A percentile compares a stretch with the other conserved stretches of the same genome.
Conservation (phyloP, 1,140 invertebrate species). For the Chrysoperla carnea region DNA sequence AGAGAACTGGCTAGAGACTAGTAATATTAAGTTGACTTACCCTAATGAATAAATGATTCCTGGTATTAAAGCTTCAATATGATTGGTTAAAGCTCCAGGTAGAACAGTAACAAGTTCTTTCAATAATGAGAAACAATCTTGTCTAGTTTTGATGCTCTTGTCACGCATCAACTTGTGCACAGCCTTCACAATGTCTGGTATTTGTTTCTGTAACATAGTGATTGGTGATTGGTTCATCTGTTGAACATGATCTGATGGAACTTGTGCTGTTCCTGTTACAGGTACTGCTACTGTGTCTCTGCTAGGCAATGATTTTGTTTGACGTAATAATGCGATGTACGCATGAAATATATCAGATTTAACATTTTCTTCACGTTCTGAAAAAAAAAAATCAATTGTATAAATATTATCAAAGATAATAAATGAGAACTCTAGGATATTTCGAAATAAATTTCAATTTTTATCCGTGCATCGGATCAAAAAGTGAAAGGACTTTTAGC, state of each 20-base stretch:
- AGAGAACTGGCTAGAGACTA: too few relatives aligned
- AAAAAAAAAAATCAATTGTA: conserved; percentile 13
- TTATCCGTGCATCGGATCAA: background rate
- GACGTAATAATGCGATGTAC: background rate
- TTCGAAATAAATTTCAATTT: too few relatives aligned
- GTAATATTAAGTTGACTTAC: too few relatives aligned
- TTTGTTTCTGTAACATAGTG: conserved; percentile 47
- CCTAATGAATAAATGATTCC: conserved; percentile 82
- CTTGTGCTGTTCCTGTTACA: conserved; percentile 52
- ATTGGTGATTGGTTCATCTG: conserved; percentile 64
- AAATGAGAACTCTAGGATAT: too few relatives aligned
- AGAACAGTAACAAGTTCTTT: conserved; percentile 80
- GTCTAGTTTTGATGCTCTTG: conserved; percentile 75
- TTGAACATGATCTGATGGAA: conserved; percentile 47
- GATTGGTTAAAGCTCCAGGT: conserved; percentile 71
- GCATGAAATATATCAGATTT: conserved; percentile 45
- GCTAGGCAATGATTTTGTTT: conserved; percentile 64
- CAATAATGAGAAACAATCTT: conserved; percentile 79
- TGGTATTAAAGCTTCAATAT: conserved; percentile 70
- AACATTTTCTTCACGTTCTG: conserved; percentile 96
- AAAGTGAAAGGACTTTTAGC: background rate
- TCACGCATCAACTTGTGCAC: conserved; percentile 84
- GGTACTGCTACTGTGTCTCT: conserved; percentile 81
- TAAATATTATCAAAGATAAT: too few relatives aligned
- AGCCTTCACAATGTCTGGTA: conserved; percentile 56